A percentile compares a stretch with the other conserved stretches of the same genome.
Evolutionary conservation across 2,797 vertebrate species (phyloP).

Genomic region (Chrysocyon brachyurus): DNA sequence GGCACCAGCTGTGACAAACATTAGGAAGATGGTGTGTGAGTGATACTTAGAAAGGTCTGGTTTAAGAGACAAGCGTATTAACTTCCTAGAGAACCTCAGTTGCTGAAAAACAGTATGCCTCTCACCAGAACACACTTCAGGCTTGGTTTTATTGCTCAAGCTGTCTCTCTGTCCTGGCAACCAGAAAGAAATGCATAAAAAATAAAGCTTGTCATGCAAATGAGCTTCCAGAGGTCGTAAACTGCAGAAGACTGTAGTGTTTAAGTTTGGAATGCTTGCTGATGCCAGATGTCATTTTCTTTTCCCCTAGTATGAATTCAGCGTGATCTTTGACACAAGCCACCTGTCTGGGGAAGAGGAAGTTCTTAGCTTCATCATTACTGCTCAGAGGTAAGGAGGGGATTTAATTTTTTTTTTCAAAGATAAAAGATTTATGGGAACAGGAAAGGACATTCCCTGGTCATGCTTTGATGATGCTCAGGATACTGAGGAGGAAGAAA

Average conservation of each 20-base stretch:
- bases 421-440: not conserved
- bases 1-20: not conserved
- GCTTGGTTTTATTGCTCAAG: not conserved
- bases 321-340: slow-evolving; percentile 97
- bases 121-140: not conserved
- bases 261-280: not conserved
- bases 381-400: slow-evolving; percentile 93
- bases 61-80: not conserved
- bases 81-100: not conserved
- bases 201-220: not conserved
- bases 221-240: not conserved
- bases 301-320: slow-evolving; percentile 94
- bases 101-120: not conserved
- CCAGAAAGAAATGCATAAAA: not conserved
- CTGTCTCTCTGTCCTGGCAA: not conserved
- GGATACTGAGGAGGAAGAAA: not conserved
- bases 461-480: not conserved
- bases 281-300: slow-evolving; percentile 62
- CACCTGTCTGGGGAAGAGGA: slow-evolving; percentile 96
- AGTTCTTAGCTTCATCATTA: slow-evolving; percentile 93
- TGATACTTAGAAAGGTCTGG: not conserved
- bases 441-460: not conserved
- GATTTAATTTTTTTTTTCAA: not conserved
- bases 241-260: not conserved
- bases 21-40: not conserved